Conservation (phyloP, 2,888 invertebrate genomes). For the Erpobdella octoculata region DNA sequence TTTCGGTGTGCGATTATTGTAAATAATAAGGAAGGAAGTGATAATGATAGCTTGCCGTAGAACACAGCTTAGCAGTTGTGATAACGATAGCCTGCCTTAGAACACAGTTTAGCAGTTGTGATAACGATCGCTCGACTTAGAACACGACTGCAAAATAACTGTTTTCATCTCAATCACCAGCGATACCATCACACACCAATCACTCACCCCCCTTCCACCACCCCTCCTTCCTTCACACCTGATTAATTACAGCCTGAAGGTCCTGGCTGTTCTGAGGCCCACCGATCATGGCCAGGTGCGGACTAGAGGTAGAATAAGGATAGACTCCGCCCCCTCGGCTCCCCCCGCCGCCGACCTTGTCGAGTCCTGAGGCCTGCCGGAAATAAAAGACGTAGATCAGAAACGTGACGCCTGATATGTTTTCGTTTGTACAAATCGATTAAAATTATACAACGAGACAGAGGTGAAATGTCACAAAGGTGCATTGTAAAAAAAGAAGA, state of each 20-base stretch:
- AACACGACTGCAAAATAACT: background rate
- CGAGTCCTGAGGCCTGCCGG: background rate
- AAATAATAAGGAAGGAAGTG: background rate
- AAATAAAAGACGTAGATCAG: background rate
- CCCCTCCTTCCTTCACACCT: too few relatives aligned
- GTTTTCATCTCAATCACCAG: background rate
- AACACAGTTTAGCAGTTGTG: too few relatives aligned
- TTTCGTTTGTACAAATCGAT: too few relatives aligned
- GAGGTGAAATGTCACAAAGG: too few relatives aligned
- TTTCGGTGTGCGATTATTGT: background rate
- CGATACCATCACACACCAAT: too few relatives aligned
- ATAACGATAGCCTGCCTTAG: too few relatives aligned
- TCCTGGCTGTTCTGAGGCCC: background rate
- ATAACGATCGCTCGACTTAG: too few relatives aligned
- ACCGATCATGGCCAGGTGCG: constrained; percentile 47
- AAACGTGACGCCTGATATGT: background rate
- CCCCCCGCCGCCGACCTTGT: background rate
- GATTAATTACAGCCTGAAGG: background rate
- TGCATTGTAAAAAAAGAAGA: too few relatives aligned
- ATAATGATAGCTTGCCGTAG: background rate
- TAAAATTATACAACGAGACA: too few relatives aligned
- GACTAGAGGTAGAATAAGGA: constrained; percentile 58
- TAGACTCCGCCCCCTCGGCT: constrained; percentile 57
- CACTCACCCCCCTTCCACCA: too few relatives aligned
- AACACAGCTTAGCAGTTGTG: too few relatives aligned